These are phyloP conservation scores for Cochlearius cochlearius DNA, from an alignment of 2,113 vertebrate species.

Conservation along the genomic window DNA sequence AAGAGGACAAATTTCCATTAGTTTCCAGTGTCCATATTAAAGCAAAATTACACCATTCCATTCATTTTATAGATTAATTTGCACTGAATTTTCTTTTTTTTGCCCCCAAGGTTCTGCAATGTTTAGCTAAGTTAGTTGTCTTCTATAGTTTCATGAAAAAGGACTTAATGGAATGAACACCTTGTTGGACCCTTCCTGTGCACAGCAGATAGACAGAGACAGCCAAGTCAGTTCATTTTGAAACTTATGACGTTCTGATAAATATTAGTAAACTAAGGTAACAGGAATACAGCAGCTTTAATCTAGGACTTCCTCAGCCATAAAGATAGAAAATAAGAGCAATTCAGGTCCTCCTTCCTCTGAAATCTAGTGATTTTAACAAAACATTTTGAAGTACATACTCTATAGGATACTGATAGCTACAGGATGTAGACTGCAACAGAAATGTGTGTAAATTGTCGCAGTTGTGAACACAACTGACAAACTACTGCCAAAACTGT, in stretches of 20 bases:
- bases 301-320: not conserved
- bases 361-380: not conserved
- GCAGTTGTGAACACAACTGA: rapidly evolving
- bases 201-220: not conserved
- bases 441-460: not conserved
- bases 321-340: not conserved
- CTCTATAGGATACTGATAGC: not conserved
- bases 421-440: not conserved
- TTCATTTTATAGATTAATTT: not conserved
- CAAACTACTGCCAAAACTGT: not conserved
- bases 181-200: not conserved
- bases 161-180: not conserved
- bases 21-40: not conserved
- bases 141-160: not conserved
- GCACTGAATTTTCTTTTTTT: not conserved
- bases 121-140: not conserved
- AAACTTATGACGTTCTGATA: not conserved
- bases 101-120: not conserved
- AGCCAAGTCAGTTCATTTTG: not conserved
- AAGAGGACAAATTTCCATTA: not conserved
- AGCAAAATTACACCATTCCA: not conserved
- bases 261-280: not conserved
- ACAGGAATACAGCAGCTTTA: not conserved
- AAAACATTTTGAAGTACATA: not conserved
- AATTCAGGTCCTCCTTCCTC: not conserved